These are phyloP conservation scores for Pygmarrhopalites habei DNA, from an alignment of 1,140 invertebrate species.

Conservation along the genomic window DNA sequence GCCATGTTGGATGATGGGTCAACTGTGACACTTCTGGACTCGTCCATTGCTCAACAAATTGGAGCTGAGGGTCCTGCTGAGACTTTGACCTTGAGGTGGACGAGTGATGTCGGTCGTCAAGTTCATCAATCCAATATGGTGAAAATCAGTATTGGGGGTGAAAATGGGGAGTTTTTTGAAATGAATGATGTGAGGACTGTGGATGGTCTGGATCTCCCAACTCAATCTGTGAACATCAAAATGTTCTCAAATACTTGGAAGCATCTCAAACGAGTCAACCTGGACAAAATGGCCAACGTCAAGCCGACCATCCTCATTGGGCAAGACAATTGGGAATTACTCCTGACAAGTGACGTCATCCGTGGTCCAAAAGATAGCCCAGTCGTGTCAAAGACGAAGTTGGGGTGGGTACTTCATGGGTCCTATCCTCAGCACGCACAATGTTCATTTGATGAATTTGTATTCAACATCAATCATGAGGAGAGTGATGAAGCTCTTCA, in stretches of 20 bases:
- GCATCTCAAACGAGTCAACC: background rate
- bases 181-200: slow-evolving; percentile 6
- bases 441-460: too few species aligned
- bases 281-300: background rate
- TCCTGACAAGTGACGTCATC: background rate
- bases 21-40: slow-evolving; percentile 3
- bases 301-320: slow-evolving; percentile 14
- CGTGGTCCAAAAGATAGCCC: background rate
- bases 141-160: background rate
- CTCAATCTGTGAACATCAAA: background rate
- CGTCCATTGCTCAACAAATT: background rate
- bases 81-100: background rate
- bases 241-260: background rate
- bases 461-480: too few species aligned
- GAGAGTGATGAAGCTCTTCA: slow-evolving; percentile 2
- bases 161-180: background rate
- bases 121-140: background rate
- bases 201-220: slow-evolving; percentile 7
- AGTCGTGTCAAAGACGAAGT: background rate
- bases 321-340: background rate
- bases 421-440: too few species aligned
- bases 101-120: background rate
- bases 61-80: slow-evolving; percentile 1
- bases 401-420: slow-evolving; percentile 4
- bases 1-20: slow-evolving; percentile 17